Evolutionary conservation across 2,888 invertebrate genomes (phyloP).

Genomic region (Strigamia maritima): DNA sequence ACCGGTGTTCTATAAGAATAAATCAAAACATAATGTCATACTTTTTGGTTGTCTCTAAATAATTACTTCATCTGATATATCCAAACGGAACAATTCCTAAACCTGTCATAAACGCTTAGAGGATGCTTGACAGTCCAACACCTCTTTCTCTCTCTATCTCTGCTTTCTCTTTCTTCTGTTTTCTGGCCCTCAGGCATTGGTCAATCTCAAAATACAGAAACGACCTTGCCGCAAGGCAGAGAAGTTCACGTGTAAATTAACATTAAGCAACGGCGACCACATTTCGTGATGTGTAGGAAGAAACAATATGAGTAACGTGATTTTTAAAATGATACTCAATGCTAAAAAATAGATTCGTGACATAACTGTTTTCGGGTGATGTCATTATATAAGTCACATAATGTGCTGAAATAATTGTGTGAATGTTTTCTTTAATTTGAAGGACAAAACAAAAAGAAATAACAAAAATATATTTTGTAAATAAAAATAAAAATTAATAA

Average conservation of each 20-base stretch:
- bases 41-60: neutral
- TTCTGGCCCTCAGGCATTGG: slow-evolving; percentile 13
- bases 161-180: neutral
- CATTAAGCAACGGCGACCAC: neutral
- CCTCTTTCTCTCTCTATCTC: slow-evolving; percentile 1
- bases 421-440: neutral
- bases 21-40: neutral
- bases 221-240: slow-evolving; percentile 24
- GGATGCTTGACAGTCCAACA: neutral
- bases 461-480: neutral
- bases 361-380: slow-evolving; percentile 16
- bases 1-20: neutral
- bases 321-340: neutral
- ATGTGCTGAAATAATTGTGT: neutral
- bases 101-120: neutral
- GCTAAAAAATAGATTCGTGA: neutral
- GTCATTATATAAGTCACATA: slow-evolving; percentile 11
- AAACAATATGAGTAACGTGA: slow-evolving; percentile 21
- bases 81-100: neutral
- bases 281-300: slow-evolving; percentile 26
- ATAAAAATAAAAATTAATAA: slow-evolving; percentile 7
- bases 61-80: slow-evolving; percentile 14
- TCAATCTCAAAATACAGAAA: slow-evolving; percentile 9
- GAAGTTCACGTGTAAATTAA: slow-evolving; percentile 18
- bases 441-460: neutral